Percentiles rank a stretch among this genome's conserved stretches.
phyloP scores from a whole-genome alignment of 2,888 invertebrate genomes.

The Hydrotaea diabolus region DNA sequence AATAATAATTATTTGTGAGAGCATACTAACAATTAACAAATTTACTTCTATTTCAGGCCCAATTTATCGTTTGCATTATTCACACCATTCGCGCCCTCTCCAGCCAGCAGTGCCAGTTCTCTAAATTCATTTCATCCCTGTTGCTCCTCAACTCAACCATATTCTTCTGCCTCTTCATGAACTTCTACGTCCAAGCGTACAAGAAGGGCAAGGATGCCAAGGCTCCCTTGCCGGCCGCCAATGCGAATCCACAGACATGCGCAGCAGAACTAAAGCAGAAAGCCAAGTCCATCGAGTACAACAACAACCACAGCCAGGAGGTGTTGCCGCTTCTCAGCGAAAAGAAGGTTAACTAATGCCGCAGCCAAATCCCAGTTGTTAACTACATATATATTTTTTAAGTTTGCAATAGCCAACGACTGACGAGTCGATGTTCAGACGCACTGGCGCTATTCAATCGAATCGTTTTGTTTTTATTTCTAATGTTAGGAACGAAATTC shows the following conservation, averaged over 20 bases:
- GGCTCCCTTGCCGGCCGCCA: constrained; percentile 29
- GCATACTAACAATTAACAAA: background rate
- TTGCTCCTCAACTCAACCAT: constrained; percentile 90
- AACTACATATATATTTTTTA: background rate
- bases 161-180: constrained; percentile 94
- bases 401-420: background rate
- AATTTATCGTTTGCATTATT: constrained; percentile 80
- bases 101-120: constrained; percentile 80
- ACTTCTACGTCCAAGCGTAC: constrained; percentile 95
- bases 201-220: constrained; percentile 77
- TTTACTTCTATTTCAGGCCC: constrained; percentile 76
- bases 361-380: constrained; percentile 17
- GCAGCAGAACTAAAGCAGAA: constrained; percentile 50
- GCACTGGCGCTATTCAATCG: background rate
- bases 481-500: constrained; percentile 12
- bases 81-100: constrained; percentile 79
- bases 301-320: constrained; percentile 71
- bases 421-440: background rate
- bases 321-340: constrained; percentile 61
- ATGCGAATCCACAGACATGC: constrained; percentile 11
- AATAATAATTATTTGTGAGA: no score
- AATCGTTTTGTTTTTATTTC: constrained; percentile 5
- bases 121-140: constrained; percentile 86
- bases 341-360: constrained; percentile 73
- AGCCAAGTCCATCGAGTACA: constrained; percentile 63